phyloP scores from a whole-genome alignment of 2,113 vertebrate species.

The Morone saxatilis region DNA sequence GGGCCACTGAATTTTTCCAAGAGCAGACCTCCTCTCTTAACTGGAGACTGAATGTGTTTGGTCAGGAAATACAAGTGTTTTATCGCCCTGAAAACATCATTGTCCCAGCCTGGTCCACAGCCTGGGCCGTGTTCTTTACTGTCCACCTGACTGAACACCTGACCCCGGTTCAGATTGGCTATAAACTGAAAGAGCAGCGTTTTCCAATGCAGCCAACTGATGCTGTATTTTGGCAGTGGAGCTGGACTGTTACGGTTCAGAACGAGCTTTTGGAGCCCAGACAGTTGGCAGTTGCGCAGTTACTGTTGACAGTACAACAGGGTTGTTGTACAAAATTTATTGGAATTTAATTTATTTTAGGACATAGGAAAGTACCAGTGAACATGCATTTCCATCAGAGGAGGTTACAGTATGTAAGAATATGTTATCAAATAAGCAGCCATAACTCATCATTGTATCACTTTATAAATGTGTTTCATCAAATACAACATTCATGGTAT shows the following conservation, averaged over 20 bases:
- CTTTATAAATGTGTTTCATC: conserved; percentile 13
- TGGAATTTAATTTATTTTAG: neutral
- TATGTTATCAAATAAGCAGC: neutral
- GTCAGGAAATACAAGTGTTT: conserved; percentile 9
- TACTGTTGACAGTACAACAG: conserved; percentile 12
- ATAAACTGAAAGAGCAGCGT: conserved; percentile 27
- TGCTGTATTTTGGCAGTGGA: conserved; percentile 25
- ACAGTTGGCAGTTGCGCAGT: conserved; percentile 10
- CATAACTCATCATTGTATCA: neutral
- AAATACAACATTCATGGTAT: conserved; percentile 9
- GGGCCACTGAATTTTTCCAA: neutral
- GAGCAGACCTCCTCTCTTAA: conserved; percentile 2
- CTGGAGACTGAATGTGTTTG: conserved; percentile 1
- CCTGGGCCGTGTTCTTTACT: conserved; percentile 9
- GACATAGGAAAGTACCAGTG: neutral
- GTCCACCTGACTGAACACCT: conserved; percentile 25
- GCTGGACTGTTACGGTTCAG: neutral
- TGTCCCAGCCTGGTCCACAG: neutral
- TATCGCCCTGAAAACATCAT: conserved; percentile 16
- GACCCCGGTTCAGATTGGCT: conserved; percentile 31
- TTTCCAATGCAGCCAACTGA: conserved; percentile 30
- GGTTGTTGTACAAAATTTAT: neutral
- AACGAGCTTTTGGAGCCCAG: neutral
- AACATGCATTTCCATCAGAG: conserved; percentile 4
- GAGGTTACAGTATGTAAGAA: neutral